Evolutionary conservation across 2,797 vertebrate genomes (phyloP).

Genomic region (Diplodus sargus): DNA sequence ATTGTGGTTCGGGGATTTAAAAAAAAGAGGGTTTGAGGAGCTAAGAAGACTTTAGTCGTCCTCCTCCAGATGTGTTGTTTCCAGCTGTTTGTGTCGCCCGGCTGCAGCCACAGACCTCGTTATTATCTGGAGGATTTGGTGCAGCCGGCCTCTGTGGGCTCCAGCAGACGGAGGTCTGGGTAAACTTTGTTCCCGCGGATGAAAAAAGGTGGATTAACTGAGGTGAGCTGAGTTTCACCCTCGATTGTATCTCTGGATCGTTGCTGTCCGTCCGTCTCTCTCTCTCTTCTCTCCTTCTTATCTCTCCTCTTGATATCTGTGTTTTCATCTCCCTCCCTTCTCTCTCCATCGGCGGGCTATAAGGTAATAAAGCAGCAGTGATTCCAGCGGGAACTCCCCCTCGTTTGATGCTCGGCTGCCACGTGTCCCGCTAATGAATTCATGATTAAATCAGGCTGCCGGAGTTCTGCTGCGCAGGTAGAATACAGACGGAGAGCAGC

Average conservation of each 20-base stretch:
- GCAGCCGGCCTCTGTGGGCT: background rate
- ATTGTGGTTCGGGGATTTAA: no score
- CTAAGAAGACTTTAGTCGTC: background rate
- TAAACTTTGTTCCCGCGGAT: conserved; percentile 30
- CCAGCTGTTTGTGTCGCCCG: background rate
- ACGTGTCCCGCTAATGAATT: conserved; percentile 40
- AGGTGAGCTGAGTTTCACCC: conserved; percentile 16
- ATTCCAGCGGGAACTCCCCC: conserved; percentile 29
- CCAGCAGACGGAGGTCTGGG: background rate
- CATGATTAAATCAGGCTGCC: conserved; percentile 50
- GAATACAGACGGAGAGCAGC: conserved; percentile 14
- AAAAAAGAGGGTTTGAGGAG: no score
- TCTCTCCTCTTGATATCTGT: conserved; percentile 5
- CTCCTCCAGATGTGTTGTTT: background rate
- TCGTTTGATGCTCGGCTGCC: conserved; percentile 38
- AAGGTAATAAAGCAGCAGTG: conserved; percentile 14
- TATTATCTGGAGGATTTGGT: background rate
- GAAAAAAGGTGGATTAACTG: conserved; percentile 46
- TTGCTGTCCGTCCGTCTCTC: background rate
- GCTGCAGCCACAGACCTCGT: background rate
- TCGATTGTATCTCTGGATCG: background rate
- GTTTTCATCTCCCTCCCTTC: background rate
- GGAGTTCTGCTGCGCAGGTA: conserved; percentile 16
- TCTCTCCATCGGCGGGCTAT: background rate
- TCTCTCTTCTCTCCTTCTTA: background rate